Evolutionary conservation across 2,888 invertebrate genomes (phyloP).

Genomic region (Ryuthela nishihirai): DNA sequence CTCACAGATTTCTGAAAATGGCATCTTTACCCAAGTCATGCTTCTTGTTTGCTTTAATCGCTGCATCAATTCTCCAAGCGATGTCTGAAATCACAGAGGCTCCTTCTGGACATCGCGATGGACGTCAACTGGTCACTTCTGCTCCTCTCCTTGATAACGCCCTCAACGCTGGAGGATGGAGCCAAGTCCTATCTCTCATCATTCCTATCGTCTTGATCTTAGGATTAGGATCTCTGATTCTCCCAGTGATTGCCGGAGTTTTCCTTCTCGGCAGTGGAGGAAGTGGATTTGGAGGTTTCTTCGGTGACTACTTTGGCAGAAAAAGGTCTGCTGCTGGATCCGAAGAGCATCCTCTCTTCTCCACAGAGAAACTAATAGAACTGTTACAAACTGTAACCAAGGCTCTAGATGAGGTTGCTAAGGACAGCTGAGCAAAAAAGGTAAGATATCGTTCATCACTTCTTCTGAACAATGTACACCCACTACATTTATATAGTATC

Average conservation of each 20-base stretch:
- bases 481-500: too few relatives aligned
- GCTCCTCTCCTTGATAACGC: slow-evolving; percentile 6
- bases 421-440: slow-evolving; percentile 2
- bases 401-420: slow-evolving; percentile 25
- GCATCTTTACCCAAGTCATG: too few relatives aligned
- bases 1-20: too few relatives aligned
- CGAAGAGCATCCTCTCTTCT: slow-evolving; percentile 4
- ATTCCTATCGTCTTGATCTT: slow-evolving; percentile 15
- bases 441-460: too few relatives aligned
- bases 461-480: too few relatives aligned
- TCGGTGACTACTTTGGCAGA: slow-evolving; percentile 19
- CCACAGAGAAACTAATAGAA: slow-evolving; percentile 18
- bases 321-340: slow-evolving; percentile 3
- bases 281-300: slow-evolving; percentile 9
- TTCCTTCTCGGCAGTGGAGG: slow-evolving; percentile 14
- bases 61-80: too few relatives aligned
- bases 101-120: background rate
- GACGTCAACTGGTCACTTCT: slow-evolving; percentile 13
- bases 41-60: too few relatives aligned
- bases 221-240: slow-evolving; percentile 15
- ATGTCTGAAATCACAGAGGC: too few relatives aligned
- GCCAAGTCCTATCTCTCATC: slow-evolving; percentile 11
- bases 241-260: slow-evolving; percentile 17
- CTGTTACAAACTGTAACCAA: slow-evolving; percentile 19
- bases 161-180: slow-evolving; percentile 2